Evolutionary conservation across 1,140 invertebrate species (phyloP), one percentile per base, ranked within the genome.

Genomic region (Acromyrmex echinatior): DNA sequence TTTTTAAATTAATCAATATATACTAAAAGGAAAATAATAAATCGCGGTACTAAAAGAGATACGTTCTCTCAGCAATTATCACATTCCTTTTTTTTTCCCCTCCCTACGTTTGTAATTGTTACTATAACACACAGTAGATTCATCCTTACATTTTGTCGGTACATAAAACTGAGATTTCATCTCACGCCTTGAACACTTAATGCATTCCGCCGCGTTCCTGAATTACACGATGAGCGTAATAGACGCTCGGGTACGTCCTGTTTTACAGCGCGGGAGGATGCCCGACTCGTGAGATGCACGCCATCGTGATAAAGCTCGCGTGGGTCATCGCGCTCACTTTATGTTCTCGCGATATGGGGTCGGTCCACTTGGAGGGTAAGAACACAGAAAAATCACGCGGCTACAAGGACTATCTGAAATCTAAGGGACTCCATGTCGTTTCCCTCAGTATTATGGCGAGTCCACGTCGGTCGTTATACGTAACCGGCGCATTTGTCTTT

Each of bases 281-380:
- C 53, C 18, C 45, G 12, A 18, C 60, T 53, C 77, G 45, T 25
- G 78, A 82, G 68, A 84, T 25, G 45, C 68, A 60, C 70, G 80
- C 51, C 63, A 88, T 77, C 85, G 85, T 51, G 87, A 88, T 88
- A 87, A 87, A 88, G 39, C 77, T 88, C 82, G 81, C 74, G 39
- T 65, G 76, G 73, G 70, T 74, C 85, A 80, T 87, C 58, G 65
- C 21, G 39, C 63, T 18, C 58, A 53, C 35, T 68, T 79, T 70
- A 70, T 77, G 84, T 49, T 86, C 84, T 70, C 66, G 35, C 68
- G 87, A 87, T 87, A 88, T 74, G 87, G 68, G 58, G 68, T 87
- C 87, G 85, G 35, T 68, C 84, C 63, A 71, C 77, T 58, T 45
- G 31, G 51, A 56, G 66, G 28, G 66, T 70, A 73, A 62, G 74